Evolutionary conservation across 2,888 invertebrate genomes (phyloP).

Genomic region (Hydropsyche betteni): DNA sequence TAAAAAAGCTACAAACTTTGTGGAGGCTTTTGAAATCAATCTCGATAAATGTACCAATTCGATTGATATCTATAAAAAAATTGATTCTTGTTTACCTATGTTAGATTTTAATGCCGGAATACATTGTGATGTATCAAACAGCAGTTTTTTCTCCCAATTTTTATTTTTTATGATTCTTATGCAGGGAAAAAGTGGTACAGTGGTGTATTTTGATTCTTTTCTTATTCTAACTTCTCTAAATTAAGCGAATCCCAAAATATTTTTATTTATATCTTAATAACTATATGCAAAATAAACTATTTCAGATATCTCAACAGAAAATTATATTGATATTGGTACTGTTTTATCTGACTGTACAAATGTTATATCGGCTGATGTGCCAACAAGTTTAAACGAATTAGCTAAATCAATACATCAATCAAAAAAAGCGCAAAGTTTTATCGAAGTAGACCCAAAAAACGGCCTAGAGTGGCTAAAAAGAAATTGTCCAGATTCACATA

Average conservation of each 20-base stretch:
- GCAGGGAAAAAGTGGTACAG: slow-evolving; percentile 62
- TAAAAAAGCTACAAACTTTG: slow-evolving; percentile 56
- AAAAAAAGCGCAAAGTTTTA: slow-evolving; percentile 64
- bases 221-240: too few species aligned
- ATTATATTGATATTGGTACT: slow-evolving; percentile 74
- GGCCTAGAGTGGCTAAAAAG: slow-evolving; percentile 69
- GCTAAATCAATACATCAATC: slow-evolving; percentile 60
- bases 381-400: slow-evolving; percentile 64
- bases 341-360: slow-evolving; percentile 74
- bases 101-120: slow-evolving; percentile 49
- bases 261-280: too few species aligned
- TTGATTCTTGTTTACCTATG: slow-evolving; percentile 55
- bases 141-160: slow-evolving; percentile 66
- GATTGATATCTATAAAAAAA: slow-evolving; percentile 56
- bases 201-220: not conserved
- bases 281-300: not conserved
- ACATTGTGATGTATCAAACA: slow-evolving; percentile 63
- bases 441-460: slow-evolving; percentile 60
- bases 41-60: slow-evolving; percentile 54
- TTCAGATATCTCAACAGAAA: slow-evolving; percentile 70
- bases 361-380: slow-evolving; percentile 81
- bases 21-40: slow-evolving; percentile 57
- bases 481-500: slow-evolving; percentile 62
- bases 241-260: too few species aligned
- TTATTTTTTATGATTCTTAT: slow-evolving; percentile 66